Evolutionary conservation across 2,113 vertebrate species (phyloP), one percentile per base, ranked within the genome.

Genomic region (Hippocampus guttulatus): DNA sequence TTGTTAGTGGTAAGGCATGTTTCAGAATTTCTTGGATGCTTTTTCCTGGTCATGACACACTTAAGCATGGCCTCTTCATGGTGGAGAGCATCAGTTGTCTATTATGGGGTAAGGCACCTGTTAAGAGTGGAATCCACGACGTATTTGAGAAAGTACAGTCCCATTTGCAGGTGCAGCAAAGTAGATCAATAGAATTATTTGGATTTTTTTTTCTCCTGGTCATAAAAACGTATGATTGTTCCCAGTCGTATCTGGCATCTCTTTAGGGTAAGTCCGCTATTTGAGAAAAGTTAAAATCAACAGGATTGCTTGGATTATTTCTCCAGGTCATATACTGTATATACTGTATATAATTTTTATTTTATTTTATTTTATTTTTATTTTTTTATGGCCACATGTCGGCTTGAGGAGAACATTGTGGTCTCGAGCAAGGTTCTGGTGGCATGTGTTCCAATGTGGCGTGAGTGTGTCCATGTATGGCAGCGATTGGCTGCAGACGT

Each of bases 391-490:
- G 20, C n/a, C 20, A 64, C 62, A n/a, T 47, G 41, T 23, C 15
- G 41, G 6, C 41, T 27, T 15, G 8, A 18, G 23, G 40, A 23
- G 11, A 23, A n/a, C n/a, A 23, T 10, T 38, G 21, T 51, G 63
- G 60, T 3, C 4, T 40, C 64, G 16, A 65, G 60, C 51, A 38
- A 18, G n/a, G 63, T 73, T 70, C 11, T 21, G 8, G 33, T 41
- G 66, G 23, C 30, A 16, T 64, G 73, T 52, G 55, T 81, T 77
- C 69, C 67, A 81, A 74, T 72, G 69, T 57, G 75, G 68, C 73
- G 76, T 86, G 78, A 68, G 72, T 41, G 72, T 88, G 55, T 79
- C 91, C 92, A 91, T 92, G 88, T 92, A 91, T 84, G 92, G 90
- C 87, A 82, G 81, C n/a, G 74, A 81, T 76, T 81, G 82, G 80